Conservation (phyloP, 2,113 vertebrate genomes). For the Serilophus lunatus region DNA sequence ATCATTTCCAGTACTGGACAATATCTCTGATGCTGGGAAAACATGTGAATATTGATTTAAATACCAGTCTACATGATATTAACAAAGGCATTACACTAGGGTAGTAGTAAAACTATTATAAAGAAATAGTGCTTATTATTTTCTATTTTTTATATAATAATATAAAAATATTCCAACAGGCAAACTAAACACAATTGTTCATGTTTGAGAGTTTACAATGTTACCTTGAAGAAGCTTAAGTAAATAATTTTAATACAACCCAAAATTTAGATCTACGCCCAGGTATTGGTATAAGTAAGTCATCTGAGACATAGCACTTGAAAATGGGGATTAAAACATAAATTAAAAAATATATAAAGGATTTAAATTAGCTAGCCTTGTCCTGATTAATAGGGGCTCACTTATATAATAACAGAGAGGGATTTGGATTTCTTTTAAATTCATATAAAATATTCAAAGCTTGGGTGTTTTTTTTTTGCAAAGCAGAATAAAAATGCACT, state of each 20-base stretch:
- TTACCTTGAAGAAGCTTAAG: background rate
- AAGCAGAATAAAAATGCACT: background rate
- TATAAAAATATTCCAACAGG: background rate
- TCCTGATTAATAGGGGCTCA: background rate
- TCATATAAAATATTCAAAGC: background rate
- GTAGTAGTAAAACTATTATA: background rate
- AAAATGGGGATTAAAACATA: background rate
- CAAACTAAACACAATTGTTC: background rate
- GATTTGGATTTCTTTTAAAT: background rate
- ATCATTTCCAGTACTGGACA: background rate
- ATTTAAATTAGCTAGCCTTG: too few species aligned
- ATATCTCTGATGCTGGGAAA: background rate
- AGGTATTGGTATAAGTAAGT: background rate
- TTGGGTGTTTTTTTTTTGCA: background rate
- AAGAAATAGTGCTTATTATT: background rate
- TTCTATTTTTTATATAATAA: background rate
- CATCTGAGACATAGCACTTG: background rate
- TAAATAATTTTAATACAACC: background rate
- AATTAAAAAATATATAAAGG: background rate
- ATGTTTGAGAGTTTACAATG: background rate
- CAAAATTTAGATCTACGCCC: slow-evolving; percentile 6
- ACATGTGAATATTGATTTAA: slow-evolving; percentile 1
- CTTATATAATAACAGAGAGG: background rate
- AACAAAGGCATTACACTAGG: background rate
- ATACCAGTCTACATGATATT: background rate